Conservation (phyloP, 2,113 vertebrate species). For the Gnathonemus longibarbis region DNA sequence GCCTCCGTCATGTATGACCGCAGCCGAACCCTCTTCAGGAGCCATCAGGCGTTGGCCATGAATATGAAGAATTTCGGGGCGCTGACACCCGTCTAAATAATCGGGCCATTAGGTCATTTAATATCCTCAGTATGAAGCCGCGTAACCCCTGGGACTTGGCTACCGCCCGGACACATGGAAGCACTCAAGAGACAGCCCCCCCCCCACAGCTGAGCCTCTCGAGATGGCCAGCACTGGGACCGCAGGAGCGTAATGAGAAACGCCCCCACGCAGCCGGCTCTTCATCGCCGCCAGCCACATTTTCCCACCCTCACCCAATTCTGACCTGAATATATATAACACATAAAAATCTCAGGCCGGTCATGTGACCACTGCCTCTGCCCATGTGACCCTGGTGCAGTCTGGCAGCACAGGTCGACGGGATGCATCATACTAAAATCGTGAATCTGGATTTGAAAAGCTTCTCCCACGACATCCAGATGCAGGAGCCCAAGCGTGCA, state of each 20-base stretch:
- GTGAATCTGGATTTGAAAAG: not conserved
- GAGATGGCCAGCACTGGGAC: conserved; percentile 43
- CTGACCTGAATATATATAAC: conserved; percentile 10
- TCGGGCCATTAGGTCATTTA: conserved; percentile 54
- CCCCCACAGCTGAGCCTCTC: conserved; percentile 30
- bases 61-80: conserved; percentile 28
- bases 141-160: conserved; percentile 36
- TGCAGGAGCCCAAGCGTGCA: not conserved
- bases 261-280: conserved; percentile 29
- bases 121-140: conserved; percentile 55
- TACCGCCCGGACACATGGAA: conserved; percentile 53
- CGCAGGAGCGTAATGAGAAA: conserved; percentile 57
- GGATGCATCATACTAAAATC: not conserved
- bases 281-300: not conserved
- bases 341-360: conserved; percentile 19
- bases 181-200: conserved; percentile 46
- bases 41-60: not conserved
- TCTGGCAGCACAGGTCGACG: not conserved
- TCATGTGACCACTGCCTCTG: conserved; percentile 5
- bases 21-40: not conserved
- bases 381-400: not conserved
- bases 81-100: conserved; percentile 45
- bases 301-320: not conserved
- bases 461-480: not conserved
- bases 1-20: not conserved